Evolutionary conservation across 1,140 invertebrate genomes (phyloP), one percentile per base, ranked within the genome.

Genomic region (Triops cancriformis): DNA sequence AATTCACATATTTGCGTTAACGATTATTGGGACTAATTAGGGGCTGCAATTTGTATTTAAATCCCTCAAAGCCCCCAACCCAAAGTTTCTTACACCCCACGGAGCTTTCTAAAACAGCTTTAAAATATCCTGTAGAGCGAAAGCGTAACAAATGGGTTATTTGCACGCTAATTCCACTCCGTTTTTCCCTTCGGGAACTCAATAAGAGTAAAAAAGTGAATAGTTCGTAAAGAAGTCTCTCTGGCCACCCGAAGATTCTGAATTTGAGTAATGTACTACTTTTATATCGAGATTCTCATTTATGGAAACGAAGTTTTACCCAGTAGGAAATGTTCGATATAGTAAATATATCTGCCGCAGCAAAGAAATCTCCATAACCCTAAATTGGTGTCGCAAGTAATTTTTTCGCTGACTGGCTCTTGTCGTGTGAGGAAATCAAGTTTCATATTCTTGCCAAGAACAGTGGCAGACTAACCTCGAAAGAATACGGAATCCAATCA

Each of bases 81-180:
- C 51, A 64, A 64, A 64, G 51, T 64, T 64, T 64, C 18, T 23
- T 18, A n/a, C 23, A 18, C 51, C 18, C n/a, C 14, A 23, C 51
- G 14, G 6, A n/a, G n/a, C n/a, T 64, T 18, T 64, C 18, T n/a
- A 14, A n/a, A 64, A 23, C 14, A 64, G 51, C 51, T 64, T 64
- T 12, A 64, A 64, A 6, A 64, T 18, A 64, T 23, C 43, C 51
- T 64, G 51, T 23, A 14, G 51, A 64, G 14, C 51, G 51, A 64
- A 23, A 6, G 51, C 51, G 51, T 64, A 64, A 64, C 51, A 64
- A 64, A 64, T 64, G 51, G 31, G 31, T 14, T 23, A 23, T 64
- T 64, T 64, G 51, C 51, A 64, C 23, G 51, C 51, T 64, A 10
- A 64, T 64, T 64, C 51, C 51, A n/a, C 51, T 64, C n/a, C 51